Conservation (phyloP, 1,140 invertebrate genomes). For the Papilio helenus region DNA sequence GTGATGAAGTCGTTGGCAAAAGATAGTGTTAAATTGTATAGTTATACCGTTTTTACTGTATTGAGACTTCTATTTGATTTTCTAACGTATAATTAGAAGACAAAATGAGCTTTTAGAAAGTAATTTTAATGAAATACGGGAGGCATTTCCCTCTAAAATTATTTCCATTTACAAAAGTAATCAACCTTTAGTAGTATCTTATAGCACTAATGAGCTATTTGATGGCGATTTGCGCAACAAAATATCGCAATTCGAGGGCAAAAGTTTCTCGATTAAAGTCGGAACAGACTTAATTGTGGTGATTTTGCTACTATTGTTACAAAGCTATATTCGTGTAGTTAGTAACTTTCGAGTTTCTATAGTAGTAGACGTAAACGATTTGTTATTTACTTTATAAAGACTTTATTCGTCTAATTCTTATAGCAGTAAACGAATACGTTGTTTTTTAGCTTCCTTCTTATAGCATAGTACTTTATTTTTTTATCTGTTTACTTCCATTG, state of each 20-base stretch:
- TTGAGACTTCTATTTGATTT: background rate
- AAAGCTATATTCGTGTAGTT: background rate
- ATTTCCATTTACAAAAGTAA: slow-evolving; percentile 24
- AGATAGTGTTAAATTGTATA: no score
- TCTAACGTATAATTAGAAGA: background rate
- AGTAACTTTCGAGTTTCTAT: background rate
- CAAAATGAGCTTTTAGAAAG: background rate
- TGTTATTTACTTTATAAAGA: background rate
- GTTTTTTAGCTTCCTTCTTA: background rate
- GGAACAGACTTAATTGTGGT: slow-evolving; percentile 13
- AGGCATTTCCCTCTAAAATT: background rate
- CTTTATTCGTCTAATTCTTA: no score
- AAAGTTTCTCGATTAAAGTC: slow-evolving; percentile 19
- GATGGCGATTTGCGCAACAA: background rate
- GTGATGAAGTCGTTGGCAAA: no score
- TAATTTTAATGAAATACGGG: background rate
- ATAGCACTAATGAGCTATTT: background rate
- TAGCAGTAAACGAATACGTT: background rate
- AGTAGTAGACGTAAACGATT: background rate
- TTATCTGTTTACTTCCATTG: background rate
- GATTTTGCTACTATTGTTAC: background rate
- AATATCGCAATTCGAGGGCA: background rate
- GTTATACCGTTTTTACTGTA: background rate
- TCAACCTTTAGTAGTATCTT: background rate
- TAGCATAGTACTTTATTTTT: background rate